These are phyloP conservation scores for Phenganax marumi DNA, from an alignment of 92 coral and sea anemone species.

Conservation along the genomic window DNA sequence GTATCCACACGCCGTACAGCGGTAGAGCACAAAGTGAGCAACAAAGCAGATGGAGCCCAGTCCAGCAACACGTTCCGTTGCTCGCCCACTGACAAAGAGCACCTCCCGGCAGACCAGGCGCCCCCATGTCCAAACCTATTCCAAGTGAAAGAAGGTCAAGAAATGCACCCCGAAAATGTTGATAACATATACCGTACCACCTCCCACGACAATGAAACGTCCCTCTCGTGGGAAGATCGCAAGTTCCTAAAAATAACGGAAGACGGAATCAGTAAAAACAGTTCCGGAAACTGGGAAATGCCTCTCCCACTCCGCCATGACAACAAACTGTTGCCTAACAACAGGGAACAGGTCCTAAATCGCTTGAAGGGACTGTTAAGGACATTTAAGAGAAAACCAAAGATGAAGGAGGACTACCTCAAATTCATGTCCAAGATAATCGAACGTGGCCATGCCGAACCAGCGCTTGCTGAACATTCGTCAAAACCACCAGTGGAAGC, in stretches of 20 bases:
- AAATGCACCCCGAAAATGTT: neutral
- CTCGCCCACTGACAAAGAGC: neutral
- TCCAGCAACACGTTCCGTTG: neutral
- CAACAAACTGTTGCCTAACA: neutral
- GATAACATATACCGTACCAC: neutral
- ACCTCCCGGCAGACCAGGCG: neutral
- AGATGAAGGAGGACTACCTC: conserved; percentile 41
- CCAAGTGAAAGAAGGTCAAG: neutral
- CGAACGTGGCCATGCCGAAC: conserved; percentile 32
- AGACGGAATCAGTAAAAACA: conserved; percentile 15
- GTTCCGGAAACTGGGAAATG: conserved; percentile 48
- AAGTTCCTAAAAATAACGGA: conserved; percentile 38
- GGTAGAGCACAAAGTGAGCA: neutral
- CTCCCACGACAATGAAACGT: neutral
- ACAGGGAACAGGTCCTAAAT: neutral
- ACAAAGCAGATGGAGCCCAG: neutral
- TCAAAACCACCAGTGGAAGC: neutral
- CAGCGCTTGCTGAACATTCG: neutral
- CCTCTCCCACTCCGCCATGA: conserved; percentile 8
- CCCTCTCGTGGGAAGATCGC: neutral
- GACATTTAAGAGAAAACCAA: conserved; percentile 42
- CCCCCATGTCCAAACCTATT: conserved; percentile 1
- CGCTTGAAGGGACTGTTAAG: conserved; percentile 30
- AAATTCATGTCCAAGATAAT: conserved; percentile 44
- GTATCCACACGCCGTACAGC: conserved; percentile 32